Evolutionary conservation across 2,797 vertebrate genomes (phyloP), one percentile per base, ranked within the genome.

Genomic region (Danio jaintianensis): DNA sequence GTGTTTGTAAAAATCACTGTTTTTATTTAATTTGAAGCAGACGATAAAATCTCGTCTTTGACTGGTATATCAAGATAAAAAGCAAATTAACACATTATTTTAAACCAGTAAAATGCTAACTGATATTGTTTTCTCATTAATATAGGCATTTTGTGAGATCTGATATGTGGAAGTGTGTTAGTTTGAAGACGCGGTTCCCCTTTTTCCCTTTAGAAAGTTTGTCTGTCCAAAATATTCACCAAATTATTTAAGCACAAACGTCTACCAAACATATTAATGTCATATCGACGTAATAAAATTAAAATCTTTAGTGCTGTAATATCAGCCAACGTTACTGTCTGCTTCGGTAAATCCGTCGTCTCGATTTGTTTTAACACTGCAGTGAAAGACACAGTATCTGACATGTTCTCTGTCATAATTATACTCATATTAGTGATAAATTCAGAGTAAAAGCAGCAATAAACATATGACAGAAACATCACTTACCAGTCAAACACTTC

Each of bases 401-500:
- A 10, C 15, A 22, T 45, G 4, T 38, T 8, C 11, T 11, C 1
- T 11, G 7, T 20, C 12, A 0, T 36, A 4, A 15, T 36, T 38
- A 58, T 29, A 38, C 2, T 38, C 8, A 5, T 38, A 20, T 16
- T 15, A 18, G 55, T 20, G 10, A 20, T 48, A 16, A 47, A 81
- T 6, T 50, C 11, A 38, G 7, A 20, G 5, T 48, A 0, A 29
- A 36, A 72, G 11, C 42, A 45, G 45, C 9, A 40, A 13, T 43
- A 47, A 56, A 7, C 1, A 7, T 4, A 1, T 38, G 7, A 45
- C 0, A 11, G 7, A 36, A 55, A 61, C 10, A 62, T 29, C 75
- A 86, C 92, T 94, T 75, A 93, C 92, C 92, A 86, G 82, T 85
- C 53, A 72, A 59, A 76, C 29, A 88, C 91, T 94, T 94, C 94